Evolutionary conservation across 2,113 vertebrate species (phyloP).

Genomic region (Nestor notabilis): DNA sequence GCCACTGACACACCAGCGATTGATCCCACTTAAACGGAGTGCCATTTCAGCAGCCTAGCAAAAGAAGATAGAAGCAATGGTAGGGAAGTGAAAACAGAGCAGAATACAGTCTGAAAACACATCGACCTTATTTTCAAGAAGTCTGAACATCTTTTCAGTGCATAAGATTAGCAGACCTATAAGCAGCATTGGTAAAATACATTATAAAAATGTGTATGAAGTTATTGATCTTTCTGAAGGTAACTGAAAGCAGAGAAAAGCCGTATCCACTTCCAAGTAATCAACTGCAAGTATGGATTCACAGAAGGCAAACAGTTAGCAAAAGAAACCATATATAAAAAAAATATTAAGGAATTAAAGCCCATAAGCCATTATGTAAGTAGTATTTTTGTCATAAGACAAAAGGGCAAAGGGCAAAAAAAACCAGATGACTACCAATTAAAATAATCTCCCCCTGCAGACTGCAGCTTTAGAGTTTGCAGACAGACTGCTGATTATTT

Average conservation of each 20-base stretch:
- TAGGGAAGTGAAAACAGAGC: not conserved
- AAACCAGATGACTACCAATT: not conserved
- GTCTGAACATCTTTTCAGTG: not conserved
- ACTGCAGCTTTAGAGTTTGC: not conserved
- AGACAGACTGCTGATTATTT: not conserved
- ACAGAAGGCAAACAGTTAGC: not conserved
- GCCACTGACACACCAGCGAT: constrained; percentile 97
- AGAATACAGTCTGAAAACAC: not conserved
- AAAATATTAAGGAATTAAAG: not conserved
- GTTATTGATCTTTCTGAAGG: not conserved
- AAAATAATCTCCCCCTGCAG: not conserved
- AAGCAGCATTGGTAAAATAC: not conserved
- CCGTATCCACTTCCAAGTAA: not conserved
- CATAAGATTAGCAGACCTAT: not conserved
- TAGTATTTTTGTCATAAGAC: not conserved
- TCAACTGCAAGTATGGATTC: not conserved
- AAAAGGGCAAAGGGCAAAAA: not conserved
- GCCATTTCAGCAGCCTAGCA: constrained; percentile 97
- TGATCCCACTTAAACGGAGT: constrained; percentile 90
- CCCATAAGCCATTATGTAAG: not conserved
- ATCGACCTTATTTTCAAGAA: not conserved
- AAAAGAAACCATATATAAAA: not conserved
- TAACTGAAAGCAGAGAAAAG: not conserved
- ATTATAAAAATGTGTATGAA: not conserved
- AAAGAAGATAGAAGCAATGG: not conserved